A percentile compares a stretch with the other conserved stretches of the same genome.
phyloP scores from a whole-genome alignment of 1,140 invertebrate genomes.

The Caenorhabditis brenneri region DNA sequence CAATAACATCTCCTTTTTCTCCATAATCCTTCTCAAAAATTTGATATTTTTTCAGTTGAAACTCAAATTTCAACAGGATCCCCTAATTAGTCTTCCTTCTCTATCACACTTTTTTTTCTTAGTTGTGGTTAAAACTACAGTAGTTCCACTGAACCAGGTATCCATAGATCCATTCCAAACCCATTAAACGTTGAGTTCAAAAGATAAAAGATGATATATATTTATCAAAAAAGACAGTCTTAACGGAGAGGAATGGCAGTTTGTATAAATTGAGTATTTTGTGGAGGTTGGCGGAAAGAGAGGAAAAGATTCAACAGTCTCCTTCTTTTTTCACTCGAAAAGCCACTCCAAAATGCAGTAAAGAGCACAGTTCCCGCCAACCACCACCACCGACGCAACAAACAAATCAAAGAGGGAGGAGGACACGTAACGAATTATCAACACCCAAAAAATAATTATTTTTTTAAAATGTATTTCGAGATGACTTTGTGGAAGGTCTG shows the following conservation, averaged over 20 bases:
- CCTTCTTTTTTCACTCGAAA: neutral
- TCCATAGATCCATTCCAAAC: too few species aligned
- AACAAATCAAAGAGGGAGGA: neutral
- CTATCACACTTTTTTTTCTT: too few species aligned
- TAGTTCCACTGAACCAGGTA: too few species aligned
- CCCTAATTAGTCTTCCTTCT: too few species aligned
- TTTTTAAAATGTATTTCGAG: neutral
- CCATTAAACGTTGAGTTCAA: too few species aligned
- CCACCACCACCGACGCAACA: neutral
- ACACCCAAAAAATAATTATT: neutral
- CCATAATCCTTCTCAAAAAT: too few species aligned
- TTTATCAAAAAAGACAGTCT: neutral
- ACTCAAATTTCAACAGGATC: too few species aligned
- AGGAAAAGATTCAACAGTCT: neutral
- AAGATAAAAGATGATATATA: conserved; percentile 28
- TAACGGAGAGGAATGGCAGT: neutral
- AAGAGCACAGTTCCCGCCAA: conserved; percentile 35
- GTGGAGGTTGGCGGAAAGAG: neutral
- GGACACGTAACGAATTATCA: neutral
- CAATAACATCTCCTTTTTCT: too few species aligned
- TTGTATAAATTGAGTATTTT: conserved; percentile 14
- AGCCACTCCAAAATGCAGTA: conserved; percentile 36
- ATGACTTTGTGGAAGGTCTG: too few species aligned
- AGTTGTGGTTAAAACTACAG: too few species aligned
- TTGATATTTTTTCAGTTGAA: too few species aligned